A percentile compares a stretch with the other conserved stretches of the same genome.
phyloP scores from a whole-genome alignment of 2,797 vertebrate genomes.

The Rousettus madagascariensis region DNA sequence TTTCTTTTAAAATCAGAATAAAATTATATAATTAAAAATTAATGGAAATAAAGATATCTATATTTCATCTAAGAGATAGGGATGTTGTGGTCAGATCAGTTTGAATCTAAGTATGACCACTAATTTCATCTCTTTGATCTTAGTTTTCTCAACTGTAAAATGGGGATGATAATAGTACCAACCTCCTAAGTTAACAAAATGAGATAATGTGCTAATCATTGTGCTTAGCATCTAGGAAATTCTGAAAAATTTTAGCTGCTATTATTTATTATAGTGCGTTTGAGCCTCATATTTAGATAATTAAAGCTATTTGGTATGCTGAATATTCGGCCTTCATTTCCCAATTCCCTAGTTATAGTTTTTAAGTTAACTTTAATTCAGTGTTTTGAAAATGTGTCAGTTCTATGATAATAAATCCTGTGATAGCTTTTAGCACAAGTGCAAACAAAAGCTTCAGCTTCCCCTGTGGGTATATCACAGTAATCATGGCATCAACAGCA shows the following conservation, averaged over 20 bases:
- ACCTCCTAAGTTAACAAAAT: not conserved
- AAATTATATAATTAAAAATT: not conserved
- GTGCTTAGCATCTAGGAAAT: not conserved
- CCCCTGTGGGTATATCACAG: not conserved
- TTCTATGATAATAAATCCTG: slow-evolving; percentile 52
- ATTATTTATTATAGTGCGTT: not conserved
- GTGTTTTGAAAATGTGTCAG: slow-evolving; percentile 67
- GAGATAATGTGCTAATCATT: not conserved
- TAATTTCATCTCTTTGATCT: not conserved
- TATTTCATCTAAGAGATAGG: not conserved
- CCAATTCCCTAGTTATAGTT: slow-evolving; percentile 41
- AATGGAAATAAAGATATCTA: not conserved
- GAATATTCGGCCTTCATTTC: slow-evolving; percentile 50
- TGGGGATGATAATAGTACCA: not conserved
- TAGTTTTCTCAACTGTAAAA: not conserved
- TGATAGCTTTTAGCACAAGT: slow-evolving; percentile 37
- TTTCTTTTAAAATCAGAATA: slow-evolving; percentile 32
- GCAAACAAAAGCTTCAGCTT: slow-evolving; percentile 47
- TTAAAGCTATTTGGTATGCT: slow-evolving; percentile 48
- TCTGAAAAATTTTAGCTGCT: not conserved
- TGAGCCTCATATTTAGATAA: not conserved
- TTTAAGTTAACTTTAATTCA: slow-evolving; percentile 62
- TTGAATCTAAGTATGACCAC: not conserved
- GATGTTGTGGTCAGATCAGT: not conserved
- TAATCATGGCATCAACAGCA: slow-evolving; percentile 30